phyloP scores from a whole-genome alignment of 2,113 vertebrate species.

The Labrus mixtus region DNA sequence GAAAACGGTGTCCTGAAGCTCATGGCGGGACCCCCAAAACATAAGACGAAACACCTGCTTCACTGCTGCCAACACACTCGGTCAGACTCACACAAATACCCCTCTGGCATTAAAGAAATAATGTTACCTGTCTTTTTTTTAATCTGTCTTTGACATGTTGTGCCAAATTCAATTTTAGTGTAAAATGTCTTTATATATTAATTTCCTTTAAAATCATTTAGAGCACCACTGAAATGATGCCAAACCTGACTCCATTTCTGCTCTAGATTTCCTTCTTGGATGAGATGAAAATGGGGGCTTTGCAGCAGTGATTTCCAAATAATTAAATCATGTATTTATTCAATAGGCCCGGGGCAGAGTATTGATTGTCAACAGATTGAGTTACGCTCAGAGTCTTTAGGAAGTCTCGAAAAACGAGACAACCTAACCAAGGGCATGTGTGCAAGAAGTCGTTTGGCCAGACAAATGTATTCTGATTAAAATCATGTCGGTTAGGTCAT shows the following conservation, averaged over 20 bases:
- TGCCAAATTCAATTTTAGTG: neutral
- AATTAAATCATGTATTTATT: slow-evolving; percentile 81
- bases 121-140: too few relatives aligned
- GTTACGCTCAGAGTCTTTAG: slow-evolving; percentile 75
- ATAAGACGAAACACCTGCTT: slow-evolving; percentile 79
- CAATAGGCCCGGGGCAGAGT: slow-evolving; percentile 70
- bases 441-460: slow-evolving; percentile 63
- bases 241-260: slow-evolving; percentile 15
- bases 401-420: slow-evolving; percentile 68
- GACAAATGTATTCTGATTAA: slow-evolving; percentile 66
- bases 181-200: slow-evolving; percentile 5
- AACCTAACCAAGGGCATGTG: slow-evolving; percentile 79
- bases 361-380: slow-evolving; percentile 81
- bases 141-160: neutral
- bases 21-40: slow-evolving; percentile 38
- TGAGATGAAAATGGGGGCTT: slow-evolving; percentile 34
- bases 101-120: neutral
- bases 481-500: slow-evolving; percentile 70
- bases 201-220: slow-evolving; percentile 12
- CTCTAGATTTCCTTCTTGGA: slow-evolving; percentile 36
- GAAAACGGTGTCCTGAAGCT: slow-evolving; percentile 55
- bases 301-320: slow-evolving; percentile 59
- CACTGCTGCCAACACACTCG: slow-evolving; percentile 20
- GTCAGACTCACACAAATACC: slow-evolving; percentile 6
- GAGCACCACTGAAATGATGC: neutral